phyloP scores from a whole-genome alignment of 2,113 vertebrate genomes.

The Thymallus thymallus region DNA sequence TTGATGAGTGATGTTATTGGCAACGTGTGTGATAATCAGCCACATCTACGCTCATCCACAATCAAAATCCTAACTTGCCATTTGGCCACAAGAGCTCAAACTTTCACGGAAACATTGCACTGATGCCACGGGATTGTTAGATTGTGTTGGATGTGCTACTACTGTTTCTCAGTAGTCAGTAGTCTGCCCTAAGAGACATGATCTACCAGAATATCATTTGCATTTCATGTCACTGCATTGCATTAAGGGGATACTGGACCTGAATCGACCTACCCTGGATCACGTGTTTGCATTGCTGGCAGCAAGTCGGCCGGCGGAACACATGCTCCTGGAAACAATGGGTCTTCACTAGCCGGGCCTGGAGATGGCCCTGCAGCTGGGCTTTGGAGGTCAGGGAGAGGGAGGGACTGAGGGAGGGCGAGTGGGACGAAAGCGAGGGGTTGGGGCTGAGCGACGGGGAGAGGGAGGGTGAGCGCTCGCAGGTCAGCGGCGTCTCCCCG shows the following conservation, averaged over 20 bases:
- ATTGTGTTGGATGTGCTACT: not conserved
- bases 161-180: not conserved
- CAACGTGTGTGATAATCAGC: too few relatives aligned
- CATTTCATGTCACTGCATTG: not conserved
- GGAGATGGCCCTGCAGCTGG: constrained; percentile 52
- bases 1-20: too few relatives aligned
- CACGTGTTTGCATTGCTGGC: constrained; percentile 85
- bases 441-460: constrained; percentile 67
- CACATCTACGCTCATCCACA: too few relatives aligned
- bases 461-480: constrained; percentile 65
- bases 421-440: constrained; percentile 63
- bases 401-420: constrained; percentile 59
- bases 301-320: constrained; percentile 83
- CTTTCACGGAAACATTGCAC: too few relatives aligned
- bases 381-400: constrained; percentile 44
- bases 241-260: not conserved
- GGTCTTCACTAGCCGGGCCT: constrained; percentile 69
- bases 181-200: not conserved
- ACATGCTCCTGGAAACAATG: constrained; percentile 89
- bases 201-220: not conserved
- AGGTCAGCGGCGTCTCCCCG: constrained; percentile 51
- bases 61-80: too few relatives aligned
- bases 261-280: constrained; percentile 80
- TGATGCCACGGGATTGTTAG: not conserved
- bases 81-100: too few relatives aligned